Percentiles rank a stretch among this genome's conserved stretches.
These are phyloP conservation scores for Drosophila bocki DNA, from an alignment of 1,140 invertebrate species.

Conservation along the genomic window DNA sequence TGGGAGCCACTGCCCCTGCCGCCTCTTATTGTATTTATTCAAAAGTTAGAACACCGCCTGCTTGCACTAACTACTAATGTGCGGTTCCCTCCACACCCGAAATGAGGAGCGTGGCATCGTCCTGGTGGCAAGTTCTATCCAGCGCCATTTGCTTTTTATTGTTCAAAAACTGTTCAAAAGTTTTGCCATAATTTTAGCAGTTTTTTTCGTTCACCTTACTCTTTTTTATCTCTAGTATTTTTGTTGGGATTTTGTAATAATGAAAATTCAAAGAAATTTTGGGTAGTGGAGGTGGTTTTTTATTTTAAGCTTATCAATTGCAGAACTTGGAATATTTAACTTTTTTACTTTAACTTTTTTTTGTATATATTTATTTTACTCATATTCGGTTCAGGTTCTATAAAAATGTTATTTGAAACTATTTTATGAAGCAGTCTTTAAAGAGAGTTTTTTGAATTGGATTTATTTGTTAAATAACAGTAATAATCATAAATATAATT, in stretches of 20 bases:
- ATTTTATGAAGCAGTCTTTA: not conserved
- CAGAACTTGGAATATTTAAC: not conserved
- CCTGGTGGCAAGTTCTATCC: conserved; percentile 62
- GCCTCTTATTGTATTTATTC: conserved; percentile 74
- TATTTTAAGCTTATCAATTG: not conserved
- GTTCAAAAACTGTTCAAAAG: conserved; percentile 77
- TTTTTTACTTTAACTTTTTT: too few species aligned
- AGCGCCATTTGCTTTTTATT: conserved; percentile 81
- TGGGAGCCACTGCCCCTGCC: conserved; percentile 10
- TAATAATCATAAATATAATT: not conserved
- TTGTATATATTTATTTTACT: not conserved
- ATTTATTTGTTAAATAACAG: not conserved
- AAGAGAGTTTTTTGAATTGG: fast-evolving
- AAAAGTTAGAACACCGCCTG: conserved; percentile 78
- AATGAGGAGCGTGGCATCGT: conserved; percentile 48
- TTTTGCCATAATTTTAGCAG: conserved; percentile 72
- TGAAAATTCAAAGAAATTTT: conserved; percentile 18
- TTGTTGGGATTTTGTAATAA: conserved; percentile 26
- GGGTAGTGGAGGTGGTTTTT: not conserved
- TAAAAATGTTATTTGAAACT: not conserved
- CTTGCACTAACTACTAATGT: conserved; percentile 83
- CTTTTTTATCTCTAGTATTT: conserved; percentile 27
- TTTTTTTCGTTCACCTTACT: conserved; percentile 33
- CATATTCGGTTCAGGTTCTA: not conserved
- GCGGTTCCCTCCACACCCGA: conserved; percentile 52